phyloP scores from a whole-genome alignment of 2,113 vertebrate genomes.

The Nipponia nippon region DNA sequence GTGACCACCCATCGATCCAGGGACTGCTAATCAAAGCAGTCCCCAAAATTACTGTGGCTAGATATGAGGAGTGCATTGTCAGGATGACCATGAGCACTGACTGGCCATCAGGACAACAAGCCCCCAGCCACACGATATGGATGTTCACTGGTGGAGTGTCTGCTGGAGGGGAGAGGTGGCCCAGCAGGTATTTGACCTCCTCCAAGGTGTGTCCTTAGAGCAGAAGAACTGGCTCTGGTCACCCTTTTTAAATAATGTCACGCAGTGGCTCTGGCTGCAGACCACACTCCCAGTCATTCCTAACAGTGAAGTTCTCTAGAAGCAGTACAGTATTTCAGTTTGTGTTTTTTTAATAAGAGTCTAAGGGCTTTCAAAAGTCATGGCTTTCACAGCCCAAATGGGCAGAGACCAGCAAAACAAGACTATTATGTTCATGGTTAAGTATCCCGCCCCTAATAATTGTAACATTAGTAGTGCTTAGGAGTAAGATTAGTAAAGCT shows the following conservation, averaged over 20 bases:
- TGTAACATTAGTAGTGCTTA: neutral
- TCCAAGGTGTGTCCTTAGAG: neutral
- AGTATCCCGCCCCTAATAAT: neutral
- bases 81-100: neutral
- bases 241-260: neutral
- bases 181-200: neutral
- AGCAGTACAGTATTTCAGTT: neutral
- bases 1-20: neutral
- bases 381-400: neutral
- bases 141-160: neutral
- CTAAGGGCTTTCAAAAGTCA: neutral
- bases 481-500: neutral
- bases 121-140: accelerated
- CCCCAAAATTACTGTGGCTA: neutral
- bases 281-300: neutral
- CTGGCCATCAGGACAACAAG: neutral
- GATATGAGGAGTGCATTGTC: accelerated
- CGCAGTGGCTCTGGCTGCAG: accelerated
- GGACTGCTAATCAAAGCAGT: neutral
- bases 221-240: neutral
- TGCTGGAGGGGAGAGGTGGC: neutral
- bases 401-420: neutral
- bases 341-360: neutral
- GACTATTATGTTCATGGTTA: neutral
- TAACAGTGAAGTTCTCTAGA: neutral